phyloP scores from a whole-genome alignment of 2,888 invertebrate genomes.

The Catocala fraxini region DNA sequence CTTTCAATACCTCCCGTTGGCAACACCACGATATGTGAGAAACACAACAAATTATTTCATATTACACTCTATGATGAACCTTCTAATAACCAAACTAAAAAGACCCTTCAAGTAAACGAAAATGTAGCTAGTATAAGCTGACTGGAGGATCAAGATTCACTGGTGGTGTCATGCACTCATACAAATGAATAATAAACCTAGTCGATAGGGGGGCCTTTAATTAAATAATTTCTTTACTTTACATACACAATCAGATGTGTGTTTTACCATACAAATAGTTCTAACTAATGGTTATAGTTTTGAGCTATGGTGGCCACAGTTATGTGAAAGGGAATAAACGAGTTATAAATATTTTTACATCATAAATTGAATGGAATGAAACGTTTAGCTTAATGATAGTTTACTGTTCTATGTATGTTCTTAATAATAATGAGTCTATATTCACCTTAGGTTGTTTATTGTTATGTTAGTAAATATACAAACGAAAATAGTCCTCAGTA shows the following conservation, averaged over 20 bases:
- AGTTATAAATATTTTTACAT: slow-evolving; percentile 49
- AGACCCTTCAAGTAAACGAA: slow-evolving; percentile 22
- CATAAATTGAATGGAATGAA: slow-evolving; percentile 51
- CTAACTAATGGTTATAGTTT: slow-evolving; percentile 61
- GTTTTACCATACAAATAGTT: slow-evolving; percentile 71
- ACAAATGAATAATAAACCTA: slow-evolving; percentile 65
- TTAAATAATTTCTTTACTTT: slow-evolving; percentile 70
- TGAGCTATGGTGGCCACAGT: slow-evolving; percentile 62
- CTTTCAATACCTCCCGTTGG: slow-evolving; percentile 59
- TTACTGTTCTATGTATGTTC: slow-evolving; percentile 18
- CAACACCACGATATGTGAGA: slow-evolving; percentile 63
- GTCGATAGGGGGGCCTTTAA: slow-evolving; percentile 70
- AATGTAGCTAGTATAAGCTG: neutral
- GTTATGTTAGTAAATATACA: too few species aligned
- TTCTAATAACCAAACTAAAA: slow-evolving; percentile 41
- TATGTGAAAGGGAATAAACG: slow-evolving; percentile 64
- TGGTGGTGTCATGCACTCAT: slow-evolving; percentile 30
- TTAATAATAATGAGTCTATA: too few species aligned
- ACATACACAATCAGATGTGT: slow-evolving; percentile 41
- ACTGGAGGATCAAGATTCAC: slow-evolving; percentile 8
- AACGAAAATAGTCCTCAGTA: too few species aligned
- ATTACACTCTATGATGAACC: slow-evolving; percentile 54
- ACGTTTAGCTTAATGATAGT: slow-evolving; percentile 38
- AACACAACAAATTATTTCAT: slow-evolving; percentile 69
- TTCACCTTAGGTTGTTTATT: too few species aligned